Evolutionary conservation across 53 echinoderm and acorn worm genomes (phyloP).

Genomic region (Echinarachnius parma): DNA sequence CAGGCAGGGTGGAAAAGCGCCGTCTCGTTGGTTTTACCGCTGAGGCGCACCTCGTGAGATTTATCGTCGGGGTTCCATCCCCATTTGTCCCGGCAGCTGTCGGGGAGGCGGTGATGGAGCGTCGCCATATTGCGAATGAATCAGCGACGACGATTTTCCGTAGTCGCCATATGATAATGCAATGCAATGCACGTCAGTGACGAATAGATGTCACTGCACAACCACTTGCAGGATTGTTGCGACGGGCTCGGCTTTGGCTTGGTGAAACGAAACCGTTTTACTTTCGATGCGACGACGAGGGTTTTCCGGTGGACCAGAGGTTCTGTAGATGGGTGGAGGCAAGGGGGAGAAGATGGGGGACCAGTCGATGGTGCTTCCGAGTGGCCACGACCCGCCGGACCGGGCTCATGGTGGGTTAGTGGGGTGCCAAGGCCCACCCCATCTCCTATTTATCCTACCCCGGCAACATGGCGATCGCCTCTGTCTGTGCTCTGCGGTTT

Average conservation of each 20-base stretch:
- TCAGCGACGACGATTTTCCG: conserved; percentile 7
- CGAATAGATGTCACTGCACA: too few relatives aligned
- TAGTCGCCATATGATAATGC: conserved; percentile 7
- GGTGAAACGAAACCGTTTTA: conserved; percentile 13
- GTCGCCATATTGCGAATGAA: conserved; percentile 58
- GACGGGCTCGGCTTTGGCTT: conserved; percentile 1
- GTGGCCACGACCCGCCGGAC: conserved; percentile 23
- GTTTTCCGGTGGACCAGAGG: background rate
- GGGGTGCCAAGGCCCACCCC: conserved; percentile 9
- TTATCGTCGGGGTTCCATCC: conserved; percentile 80
- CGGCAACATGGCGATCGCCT: conserved; percentile 36
- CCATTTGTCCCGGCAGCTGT: conserved; percentile 86
- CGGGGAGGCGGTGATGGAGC: conserved; percentile 32
- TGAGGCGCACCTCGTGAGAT: conserved; percentile 75
- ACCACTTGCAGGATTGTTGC: conserved; percentile 21
- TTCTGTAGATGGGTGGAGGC: background rate
- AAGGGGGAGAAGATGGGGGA: background rate
- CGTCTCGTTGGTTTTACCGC: conserved; percentile 54
- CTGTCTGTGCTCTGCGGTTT: background rate
- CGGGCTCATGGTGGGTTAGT: conserved; percentile 49
- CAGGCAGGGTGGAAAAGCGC: conserved; percentile 89
- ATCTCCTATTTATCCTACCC: conserved; percentile 49
- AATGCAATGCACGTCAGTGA: conserved; percentile 1
- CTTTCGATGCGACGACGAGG: conserved; percentile 42
- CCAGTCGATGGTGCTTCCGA: conserved; percentile 36